Evolutionary conservation across 1,140 invertebrate genomes (phyloP), one percentile per base, ranked within the genome.

Genomic region (Brachionus rubens): DNA sequence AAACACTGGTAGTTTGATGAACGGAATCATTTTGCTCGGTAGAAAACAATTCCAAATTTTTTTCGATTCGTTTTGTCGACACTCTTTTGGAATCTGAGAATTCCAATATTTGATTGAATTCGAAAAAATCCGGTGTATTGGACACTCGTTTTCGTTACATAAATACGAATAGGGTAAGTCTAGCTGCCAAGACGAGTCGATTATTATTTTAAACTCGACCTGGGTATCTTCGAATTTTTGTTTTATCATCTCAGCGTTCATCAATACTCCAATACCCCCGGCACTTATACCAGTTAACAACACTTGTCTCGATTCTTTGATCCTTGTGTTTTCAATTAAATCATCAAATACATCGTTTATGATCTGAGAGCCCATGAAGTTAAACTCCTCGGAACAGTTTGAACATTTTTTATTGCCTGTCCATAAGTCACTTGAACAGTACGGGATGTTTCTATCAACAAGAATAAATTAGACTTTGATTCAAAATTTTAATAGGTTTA

Each of bases 341-440:
- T 72, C 46, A 14, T 72, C 46, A 10, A 72, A 50, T 2, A 72
- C 68, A 54, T 21, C 30, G 24, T 28, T 24, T 24, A 72, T 12
- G 26, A 72, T 72, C 30, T 48, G 30, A 12, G 12, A 19, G 6
- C 68, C 68, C 68, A 72, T 72, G 14, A 72, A 72, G 26, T 30
- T 14, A 72, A 72, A 72, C 50, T 72, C 46, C 40, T 54, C 68
- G 6, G 46, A 9, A n/a, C 52, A 56, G 21, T 56, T 56, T 6
- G 4, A 3, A 21, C 52, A 72, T 72, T 50, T 72, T 72, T 26
- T 72, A 40, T 21, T 72, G 9, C 68, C 68, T 21, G 36, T 48
- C 68, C 68, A 72, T 28, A 72, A 50, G 26, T 72, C 68, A 26
- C 68, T 72, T 14, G 68, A 72, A 41, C 68, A 72, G 41, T 72